Evolutionary conservation across 1,140 invertebrate genomes (phyloP), one percentile per base, ranked within the genome.

Genomic region (Calliopsis andreniformis): DNA sequence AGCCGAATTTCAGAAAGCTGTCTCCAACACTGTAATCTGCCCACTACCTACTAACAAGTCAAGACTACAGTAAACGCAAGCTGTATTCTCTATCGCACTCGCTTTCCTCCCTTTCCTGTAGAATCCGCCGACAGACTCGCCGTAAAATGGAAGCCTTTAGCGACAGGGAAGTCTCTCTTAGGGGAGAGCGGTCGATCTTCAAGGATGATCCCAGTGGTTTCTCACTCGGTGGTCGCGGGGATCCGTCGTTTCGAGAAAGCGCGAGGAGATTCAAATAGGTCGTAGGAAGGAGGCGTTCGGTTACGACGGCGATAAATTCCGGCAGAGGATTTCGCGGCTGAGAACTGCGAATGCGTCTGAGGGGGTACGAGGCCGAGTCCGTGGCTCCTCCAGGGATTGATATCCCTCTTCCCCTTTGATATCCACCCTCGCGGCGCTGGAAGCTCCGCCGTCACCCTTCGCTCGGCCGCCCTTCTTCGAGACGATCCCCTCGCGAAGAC

Each of bases 221-320:
- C 71, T 83, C 61, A 43, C 49, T 42, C 35, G 30, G 45, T 64
- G 30, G 45, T 64, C 56, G 58, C 20, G 14, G 51, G 47, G n/a
- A 80, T 67, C 45, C 66, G 53, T 23, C 78, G 73, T 71, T 68
- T 70, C 18, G 56, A 35, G 56, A 64, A 81, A 72, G 10, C 43
- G 51, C 49, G 43, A 49, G 39, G 68, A 83, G 62, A 35, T 72
- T 58, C 56, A 55, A 49, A 42, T 67, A 42, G 30, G 23, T 12
- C 28, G 25, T 51, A 39, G 80, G 66, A 84, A 87, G 89, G 72
- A 18, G 10, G 56, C 79, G 86, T 89, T 89, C 85, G 80, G 89
- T 91, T 91, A 91, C 89, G 87, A 90, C 84, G 75, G 86, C 89
- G 88, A 92, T 91, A 92, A 92, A 91, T 91, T 91, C 66, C 77